A percentile compares a stretch with the other conserved stretches of the same genome.
phyloP scores from a whole-genome alignment of 2,797 vertebrate species.

The Chiloscyllium punctatum region DNA sequence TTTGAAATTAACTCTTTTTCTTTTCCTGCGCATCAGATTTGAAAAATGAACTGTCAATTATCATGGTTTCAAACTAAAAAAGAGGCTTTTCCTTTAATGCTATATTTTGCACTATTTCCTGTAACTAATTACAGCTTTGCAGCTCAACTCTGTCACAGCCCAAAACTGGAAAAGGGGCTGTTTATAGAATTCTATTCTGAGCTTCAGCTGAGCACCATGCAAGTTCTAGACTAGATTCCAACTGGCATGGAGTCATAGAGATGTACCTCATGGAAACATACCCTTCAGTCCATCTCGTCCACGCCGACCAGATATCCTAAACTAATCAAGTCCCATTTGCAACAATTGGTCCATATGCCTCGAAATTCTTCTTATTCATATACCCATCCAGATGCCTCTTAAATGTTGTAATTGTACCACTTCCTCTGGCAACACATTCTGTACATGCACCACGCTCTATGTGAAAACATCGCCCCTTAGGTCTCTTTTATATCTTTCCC shows the following conservation, averaged over 20 bases:
- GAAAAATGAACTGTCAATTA: neutral
- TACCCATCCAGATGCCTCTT: too few species aligned
- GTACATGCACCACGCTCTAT: too few species aligned
- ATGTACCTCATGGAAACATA: neutral
- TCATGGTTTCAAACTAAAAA: neutral
- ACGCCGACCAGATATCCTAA: too few species aligned
- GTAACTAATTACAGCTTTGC: neutral
- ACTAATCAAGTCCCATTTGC: too few species aligned
- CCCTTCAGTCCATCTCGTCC: too few species aligned
- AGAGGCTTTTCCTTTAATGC: neutral
- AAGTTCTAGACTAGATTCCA: neutral
- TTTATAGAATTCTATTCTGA: conserved; percentile 4
- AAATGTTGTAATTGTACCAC: too few species aligned
- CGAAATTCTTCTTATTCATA: too few species aligned
- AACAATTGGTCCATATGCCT: too few species aligned
- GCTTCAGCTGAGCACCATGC: neutral
- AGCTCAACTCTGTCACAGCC: neutral
- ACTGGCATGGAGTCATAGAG: neutral
- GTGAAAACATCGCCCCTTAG: too few species aligned
- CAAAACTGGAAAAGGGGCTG: neutral
- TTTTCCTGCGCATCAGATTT: neutral
- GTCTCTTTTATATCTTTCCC: too few species aligned
- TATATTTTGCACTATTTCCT: neutral
- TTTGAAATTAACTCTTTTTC: neutral
- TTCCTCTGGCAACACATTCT: too few species aligned